Evolutionary conservation across 2,888 invertebrate genomes (phyloP).

Genomic region (Morpho deidamia): DNA sequence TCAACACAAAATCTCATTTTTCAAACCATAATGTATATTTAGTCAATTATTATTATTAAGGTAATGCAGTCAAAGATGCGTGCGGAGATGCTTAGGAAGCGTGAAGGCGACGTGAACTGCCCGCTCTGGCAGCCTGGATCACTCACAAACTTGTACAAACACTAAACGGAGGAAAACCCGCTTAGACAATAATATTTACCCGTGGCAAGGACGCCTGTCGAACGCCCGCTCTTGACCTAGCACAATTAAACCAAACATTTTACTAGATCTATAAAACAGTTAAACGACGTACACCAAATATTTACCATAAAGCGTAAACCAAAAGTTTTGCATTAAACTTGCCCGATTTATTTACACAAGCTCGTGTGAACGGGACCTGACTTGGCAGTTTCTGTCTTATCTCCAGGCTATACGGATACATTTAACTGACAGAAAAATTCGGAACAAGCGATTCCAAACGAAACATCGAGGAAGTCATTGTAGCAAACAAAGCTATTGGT

Average conservation of each 20-base stretch:
- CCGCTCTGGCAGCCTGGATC: slow-evolving; percentile 42
- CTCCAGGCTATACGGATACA: slow-evolving; percentile 23
- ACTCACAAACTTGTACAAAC: slow-evolving; percentile 60
- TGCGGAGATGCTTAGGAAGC: background rate
- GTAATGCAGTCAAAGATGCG: no score
- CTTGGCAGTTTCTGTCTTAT: slow-evolving; percentile 41
- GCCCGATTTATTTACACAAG: slow-evolving; percentile 69
- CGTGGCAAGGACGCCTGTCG: slow-evolving; percentile 76
- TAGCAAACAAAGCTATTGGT: slow-evolving; percentile 28
- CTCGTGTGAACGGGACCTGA: slow-evolving; percentile 44
- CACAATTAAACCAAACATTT: slow-evolving; percentile 77
- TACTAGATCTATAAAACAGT: slow-evolving; percentile 76
- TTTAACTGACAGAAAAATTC: slow-evolving; percentile 23
- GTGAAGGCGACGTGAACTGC: slow-evolving; percentile 26
- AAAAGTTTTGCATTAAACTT: slow-evolving; percentile 77
- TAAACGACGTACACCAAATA: slow-evolving; percentile 76
- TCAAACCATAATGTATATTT: no score
- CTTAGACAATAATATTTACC: slow-evolving; percentile 77
- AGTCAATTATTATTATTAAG: no score
- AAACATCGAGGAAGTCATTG: slow-evolving; percentile 40
- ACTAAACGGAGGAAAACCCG: slow-evolving; percentile 72
- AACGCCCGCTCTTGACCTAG: slow-evolving; percentile 76
- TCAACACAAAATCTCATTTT: no score
- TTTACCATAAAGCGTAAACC: slow-evolving; percentile 79
- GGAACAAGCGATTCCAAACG: slow-evolving; percentile 41